Conservation (phyloP, 2,113 vertebrate genomes). For the Lepus europaeus region DNA sequence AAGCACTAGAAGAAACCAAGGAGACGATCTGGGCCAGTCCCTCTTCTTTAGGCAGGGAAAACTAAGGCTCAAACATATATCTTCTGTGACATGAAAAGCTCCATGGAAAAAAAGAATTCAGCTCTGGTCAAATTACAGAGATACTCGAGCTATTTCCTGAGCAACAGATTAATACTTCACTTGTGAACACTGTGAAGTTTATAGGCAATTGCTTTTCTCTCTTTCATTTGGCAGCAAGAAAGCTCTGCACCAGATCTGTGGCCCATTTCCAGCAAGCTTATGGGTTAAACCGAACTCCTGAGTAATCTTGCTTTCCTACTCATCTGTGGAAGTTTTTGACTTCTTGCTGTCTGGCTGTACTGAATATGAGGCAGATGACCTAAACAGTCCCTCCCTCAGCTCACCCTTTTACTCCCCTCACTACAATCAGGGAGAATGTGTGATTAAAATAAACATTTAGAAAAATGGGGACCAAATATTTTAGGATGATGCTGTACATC, state of each 20-base stretch:
- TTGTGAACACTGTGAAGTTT: constrained; percentile 53
- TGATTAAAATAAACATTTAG: not conserved
- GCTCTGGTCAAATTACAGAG: constrained; percentile 36
- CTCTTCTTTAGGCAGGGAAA: constrained; percentile 27
- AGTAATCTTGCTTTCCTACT: constrained; percentile 51
- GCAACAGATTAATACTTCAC: constrained; percentile 74
- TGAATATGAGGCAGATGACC: constrained; percentile 29
- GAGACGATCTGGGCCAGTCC: not conserved
- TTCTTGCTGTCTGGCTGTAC: constrained; percentile 17
- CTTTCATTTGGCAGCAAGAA: constrained; percentile 62
- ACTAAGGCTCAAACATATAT: not conserved
- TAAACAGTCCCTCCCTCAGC: not conserved
- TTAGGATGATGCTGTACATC: not conserved
- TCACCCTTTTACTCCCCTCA: not conserved
- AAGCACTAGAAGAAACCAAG: not conserved
- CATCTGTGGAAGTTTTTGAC: not conserved
- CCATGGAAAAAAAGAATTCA: not conserved
- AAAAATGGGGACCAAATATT: constrained; percentile 15
- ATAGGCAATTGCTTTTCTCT: constrained; percentile 55
- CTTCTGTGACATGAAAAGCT: constrained; percentile 11
- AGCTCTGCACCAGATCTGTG: constrained; percentile 47
- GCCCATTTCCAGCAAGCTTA: constrained; percentile 59
- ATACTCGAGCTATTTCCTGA: constrained; percentile 53
- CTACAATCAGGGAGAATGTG: not conserved
- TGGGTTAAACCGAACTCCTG: constrained; percentile 28